Evolutionary conservation across 2,797 vertebrate species (phyloP).

Genomic region (Macropodus opercularis): DNA sequence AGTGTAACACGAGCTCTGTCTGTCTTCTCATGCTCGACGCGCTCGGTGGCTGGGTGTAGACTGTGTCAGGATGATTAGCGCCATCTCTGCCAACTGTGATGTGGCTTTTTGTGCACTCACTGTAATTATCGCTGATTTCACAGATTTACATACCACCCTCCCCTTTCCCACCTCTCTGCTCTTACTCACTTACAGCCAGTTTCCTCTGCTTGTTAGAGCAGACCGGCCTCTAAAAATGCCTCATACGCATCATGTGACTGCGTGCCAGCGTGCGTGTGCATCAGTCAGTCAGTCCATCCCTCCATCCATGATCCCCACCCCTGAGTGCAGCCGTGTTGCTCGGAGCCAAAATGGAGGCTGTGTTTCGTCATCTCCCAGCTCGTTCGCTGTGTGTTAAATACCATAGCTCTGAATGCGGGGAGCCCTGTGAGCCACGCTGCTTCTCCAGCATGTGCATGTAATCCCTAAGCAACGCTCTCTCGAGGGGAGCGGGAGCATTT

Average conservation of each 20-base stretch:
- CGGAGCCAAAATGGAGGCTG: constrained; percentile 76
- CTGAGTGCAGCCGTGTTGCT: constrained; percentile 30
- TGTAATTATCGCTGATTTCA: constrained; percentile 84
- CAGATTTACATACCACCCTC: constrained; percentile 79
- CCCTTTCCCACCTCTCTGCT: constrained; percentile 71
- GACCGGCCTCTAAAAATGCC: constrained; percentile 17
- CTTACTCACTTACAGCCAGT: constrained; percentile 77
- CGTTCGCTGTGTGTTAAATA: constrained; percentile 74
- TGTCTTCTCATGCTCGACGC: constrained; percentile 20
- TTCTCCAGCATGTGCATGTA: constrained; percentile 74
- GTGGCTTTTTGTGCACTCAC: constrained; percentile 81
- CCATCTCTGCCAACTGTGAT: constrained; percentile 81
- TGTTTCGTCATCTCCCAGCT: constrained; percentile 61
- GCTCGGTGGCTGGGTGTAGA: constrained; percentile 65
- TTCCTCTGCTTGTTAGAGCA: constrained; percentile 49
- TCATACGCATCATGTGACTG: constrained; percentile 34
- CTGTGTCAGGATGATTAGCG: constrained; percentile 81
- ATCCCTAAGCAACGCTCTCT: constrained; percentile 84
- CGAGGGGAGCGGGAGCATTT: constrained; percentile 82
- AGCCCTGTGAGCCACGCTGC: constrained; percentile 74
- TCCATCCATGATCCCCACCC: not conserved
- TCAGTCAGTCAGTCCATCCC: constrained; percentile 27
- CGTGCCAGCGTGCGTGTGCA: constrained; percentile 14
- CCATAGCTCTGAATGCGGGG: constrained; percentile 71
- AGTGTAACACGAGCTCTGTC: constrained; percentile 28